Base-by-base conservation (phyloP, 2,113 vertebrate genomes). In the Nematolebias whitei region DNA sequence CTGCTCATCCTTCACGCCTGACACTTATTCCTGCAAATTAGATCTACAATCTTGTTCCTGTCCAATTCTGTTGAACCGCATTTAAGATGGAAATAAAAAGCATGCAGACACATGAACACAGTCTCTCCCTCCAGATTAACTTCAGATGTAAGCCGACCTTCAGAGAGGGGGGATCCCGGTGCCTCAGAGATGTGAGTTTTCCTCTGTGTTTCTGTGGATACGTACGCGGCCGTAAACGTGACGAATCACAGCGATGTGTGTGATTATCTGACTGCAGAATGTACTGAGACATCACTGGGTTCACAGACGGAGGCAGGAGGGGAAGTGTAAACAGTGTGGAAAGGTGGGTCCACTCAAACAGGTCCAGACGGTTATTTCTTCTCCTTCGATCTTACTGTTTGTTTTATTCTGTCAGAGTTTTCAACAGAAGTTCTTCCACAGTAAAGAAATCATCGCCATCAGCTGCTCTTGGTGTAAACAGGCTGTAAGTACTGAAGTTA, bases 401-500 rank as follows among this genome's bases (percentile, higher is more conserved):
- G 23, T 53, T 5, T 12, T 81, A 45, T 87, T 75, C 65, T 62
- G 53, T 63, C 78, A 99, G 98, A 96, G 98, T 71, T 99, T 99
- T 89, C 96, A 98, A 70, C 98, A 99, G 89, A 99, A 99, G 88
- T 97, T 99, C 89, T 99, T 99, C 91, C 96, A 99, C 82, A 99
- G 95, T 88, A 99, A 99, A 93, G 98, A 99, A 92, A 98, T 99
- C 52, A 95, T 99, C 84, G 96, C 98, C 61, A 99, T 99, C 92
- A 99, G 98, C 74, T 99, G 98, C 64, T 98, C 97, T 24, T 99
- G 98, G 98, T 99, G 98, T 89, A 99, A 99, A 90, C 95, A 96
- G 88, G 98, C 98, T 43, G 98, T 99, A 88, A 96, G 98, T 90
- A 12, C 5, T 23, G 52, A 7, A 29, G 26, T 4, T 7, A 35